These are phyloP conservation scores for Pteromalus puparum DNA, from an alignment of 1,140 invertebrate genomes.

Conservation along the genomic window DNA sequence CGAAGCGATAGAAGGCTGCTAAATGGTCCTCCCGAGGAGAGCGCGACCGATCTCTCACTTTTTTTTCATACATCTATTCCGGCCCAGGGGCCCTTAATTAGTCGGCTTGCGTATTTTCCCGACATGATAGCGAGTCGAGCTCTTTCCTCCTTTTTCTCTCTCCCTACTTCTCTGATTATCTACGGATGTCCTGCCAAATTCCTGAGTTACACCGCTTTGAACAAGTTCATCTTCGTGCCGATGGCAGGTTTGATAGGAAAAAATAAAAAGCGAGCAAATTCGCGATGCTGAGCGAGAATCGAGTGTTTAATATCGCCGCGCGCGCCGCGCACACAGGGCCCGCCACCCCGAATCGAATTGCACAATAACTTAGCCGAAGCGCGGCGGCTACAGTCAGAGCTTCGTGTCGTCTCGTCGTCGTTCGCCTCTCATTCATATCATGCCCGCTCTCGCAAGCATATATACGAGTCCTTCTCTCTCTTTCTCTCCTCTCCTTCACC, in stretches of 20 bases:
- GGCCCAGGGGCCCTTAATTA: not conserved
- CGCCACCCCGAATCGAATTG: constrained; percentile 44
- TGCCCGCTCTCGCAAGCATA: not conserved
- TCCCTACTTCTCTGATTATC: not conserved
- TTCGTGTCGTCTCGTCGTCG: too few relatives aligned
- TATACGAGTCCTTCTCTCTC: not conserved
- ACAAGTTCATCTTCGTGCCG: not conserved
- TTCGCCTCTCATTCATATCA: constrained; percentile 20
- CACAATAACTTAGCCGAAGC: constrained; percentile 42
- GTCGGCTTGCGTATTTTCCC: not conserved
- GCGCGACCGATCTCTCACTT: not conserved
- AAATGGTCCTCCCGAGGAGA: not conserved
- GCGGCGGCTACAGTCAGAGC: not conserved
- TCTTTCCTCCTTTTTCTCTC: not conserved
- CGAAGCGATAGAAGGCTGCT: constrained; percentile 19
- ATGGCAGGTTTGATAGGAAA: too few relatives aligned
- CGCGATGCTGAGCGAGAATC: not conserved
- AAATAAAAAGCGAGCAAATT: too few relatives aligned
- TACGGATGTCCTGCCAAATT: not conserved
- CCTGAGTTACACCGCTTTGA: not conserved
- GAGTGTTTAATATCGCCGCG: not conserved
- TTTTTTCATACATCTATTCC: too few relatives aligned
- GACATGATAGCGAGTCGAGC: not conserved
- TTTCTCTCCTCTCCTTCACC: not conserved
- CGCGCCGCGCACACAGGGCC: not conserved